phyloP scores from a whole-genome alignment of 2,113 vertebrate species.

The Crocuta crocuta region DNA sequence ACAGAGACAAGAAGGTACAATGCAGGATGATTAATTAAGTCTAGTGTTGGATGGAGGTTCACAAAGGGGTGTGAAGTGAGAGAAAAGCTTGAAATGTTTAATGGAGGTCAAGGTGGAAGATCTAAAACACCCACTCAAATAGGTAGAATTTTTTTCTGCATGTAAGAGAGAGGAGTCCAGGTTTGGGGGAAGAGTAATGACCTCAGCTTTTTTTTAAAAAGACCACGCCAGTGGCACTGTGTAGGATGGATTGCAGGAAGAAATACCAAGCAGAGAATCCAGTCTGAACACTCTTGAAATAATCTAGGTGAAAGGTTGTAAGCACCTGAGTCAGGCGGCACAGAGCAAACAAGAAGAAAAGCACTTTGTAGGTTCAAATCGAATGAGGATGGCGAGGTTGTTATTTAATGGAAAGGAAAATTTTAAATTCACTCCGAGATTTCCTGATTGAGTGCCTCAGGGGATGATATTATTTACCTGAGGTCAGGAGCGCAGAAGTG shows the following conservation, averaged over 20 bases:
- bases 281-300: conserved; percentile 14
- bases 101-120: background rate
- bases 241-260: background rate
- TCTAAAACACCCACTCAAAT: background rate
- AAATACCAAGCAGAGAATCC: background rate
- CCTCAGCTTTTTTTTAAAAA: background rate
- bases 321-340: background rate
- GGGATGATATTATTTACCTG: background rate
- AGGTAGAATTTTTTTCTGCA: background rate
- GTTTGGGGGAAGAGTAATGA: background rate
- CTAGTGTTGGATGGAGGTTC: background rate
- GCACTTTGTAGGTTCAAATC: background rate
- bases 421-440: background rate
- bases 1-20: background rate
- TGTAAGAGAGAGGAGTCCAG: background rate
- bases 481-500: background rate
- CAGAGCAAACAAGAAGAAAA: conserved; percentile 18
- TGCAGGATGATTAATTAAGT: background rate
- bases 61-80: background rate
- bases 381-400: background rate
- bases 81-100: background rate
- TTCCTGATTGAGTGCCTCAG: background rate
- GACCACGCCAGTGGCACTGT: background rate
- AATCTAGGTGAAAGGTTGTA: background rate
- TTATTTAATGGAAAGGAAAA: background rate